Percentiles rank a stretch among this genome's conserved stretches.
These are phyloP conservation scores for Leptopilina myrica DNA, from an alignment of 2,888 invertebrate species.

Conservation along the genomic window DNA sequence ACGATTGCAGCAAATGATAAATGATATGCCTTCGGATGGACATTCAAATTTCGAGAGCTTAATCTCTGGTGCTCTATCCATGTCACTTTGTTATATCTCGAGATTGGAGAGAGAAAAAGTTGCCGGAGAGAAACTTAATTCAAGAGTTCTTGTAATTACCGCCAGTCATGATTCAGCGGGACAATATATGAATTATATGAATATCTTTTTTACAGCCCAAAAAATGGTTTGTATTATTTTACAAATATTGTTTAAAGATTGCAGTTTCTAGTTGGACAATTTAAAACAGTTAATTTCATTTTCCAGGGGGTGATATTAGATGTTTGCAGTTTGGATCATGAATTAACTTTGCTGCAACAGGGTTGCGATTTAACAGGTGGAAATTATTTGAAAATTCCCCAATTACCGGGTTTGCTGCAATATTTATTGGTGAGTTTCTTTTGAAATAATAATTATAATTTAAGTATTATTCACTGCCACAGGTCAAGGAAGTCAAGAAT, in stretches of 20 bases:
- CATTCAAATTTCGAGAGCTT: conserved; percentile 78
- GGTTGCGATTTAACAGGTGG: conserved; percentile 98
- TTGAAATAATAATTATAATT: neutral
- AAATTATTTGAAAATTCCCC: conserved; percentile 91
- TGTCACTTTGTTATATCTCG: conserved; percentile 93
- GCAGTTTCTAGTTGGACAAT: no score
- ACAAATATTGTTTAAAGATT: conserved; percentile 11
- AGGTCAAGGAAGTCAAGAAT: no score
- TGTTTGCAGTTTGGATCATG: conserved; percentile 94
- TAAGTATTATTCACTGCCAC: neutral
- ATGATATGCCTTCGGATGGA: conserved; percentile 64
- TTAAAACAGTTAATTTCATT: conserved; percentile 16
- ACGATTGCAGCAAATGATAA: conserved; percentile 79
- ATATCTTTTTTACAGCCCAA: conserved; percentile 97
- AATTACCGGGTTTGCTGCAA: conserved; percentile 90
- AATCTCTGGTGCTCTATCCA: conserved; percentile 92
- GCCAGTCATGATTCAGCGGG: conserved; percentile 94
- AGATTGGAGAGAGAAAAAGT: conserved; percentile 82
- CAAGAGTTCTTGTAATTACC: conserved; percentile 90
- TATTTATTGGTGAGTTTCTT: conserved; percentile 86
- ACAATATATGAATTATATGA: conserved; percentile 99
- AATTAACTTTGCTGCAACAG: conserved; percentile 93
- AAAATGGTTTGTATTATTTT: conserved; percentile 78
- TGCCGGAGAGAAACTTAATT: conserved; percentile 83
- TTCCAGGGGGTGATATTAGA: conserved; percentile 92